Percentiles rank a stretch among this genome's conserved stretches.
These are phyloP conservation scores for Parambassis ranga DNA, from an alignment of 2,797 vertebrate species.

Conservation along the genomic window DNA sequence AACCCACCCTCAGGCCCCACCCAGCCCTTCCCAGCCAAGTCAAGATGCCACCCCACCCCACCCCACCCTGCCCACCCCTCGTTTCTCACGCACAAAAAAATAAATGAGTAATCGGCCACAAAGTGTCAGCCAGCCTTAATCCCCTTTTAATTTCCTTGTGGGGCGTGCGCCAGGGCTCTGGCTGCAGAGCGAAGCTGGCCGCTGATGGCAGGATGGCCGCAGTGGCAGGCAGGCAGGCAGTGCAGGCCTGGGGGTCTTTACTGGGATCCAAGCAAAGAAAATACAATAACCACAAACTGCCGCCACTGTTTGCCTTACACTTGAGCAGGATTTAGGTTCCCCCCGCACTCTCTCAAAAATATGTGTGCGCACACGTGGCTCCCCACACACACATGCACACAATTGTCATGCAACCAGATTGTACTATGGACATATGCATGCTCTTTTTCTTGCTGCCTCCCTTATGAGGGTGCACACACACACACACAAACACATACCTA, in stretches of 20 bases:
- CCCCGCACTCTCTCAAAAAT: slow-evolving; percentile 64
- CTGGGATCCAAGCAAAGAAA: slow-evolving; percentile 93
- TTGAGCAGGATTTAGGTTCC: slow-evolving; percentile 94
- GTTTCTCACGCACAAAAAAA: slow-evolving; percentile 58
- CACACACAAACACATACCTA: slow-evolving; percentile 55
- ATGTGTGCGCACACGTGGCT: slow-evolving; percentile 33
- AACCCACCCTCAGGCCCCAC: slow-evolving; percentile 20
- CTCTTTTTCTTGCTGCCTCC: slow-evolving; percentile 41
- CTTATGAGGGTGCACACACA: slow-evolving; percentile 29
- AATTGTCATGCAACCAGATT: slow-evolving; percentile 52
- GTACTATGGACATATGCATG: slow-evolving; percentile 58
- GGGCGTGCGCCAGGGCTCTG: slow-evolving; percentile 86
- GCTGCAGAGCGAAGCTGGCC: slow-evolving; percentile 84
- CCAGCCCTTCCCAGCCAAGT: slow-evolving; percentile 48
- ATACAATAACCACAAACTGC: slow-evolving; percentile 96
- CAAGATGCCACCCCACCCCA: slow-evolving; percentile 45
- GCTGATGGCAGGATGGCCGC: slow-evolving; percentile 84
- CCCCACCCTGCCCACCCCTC: no score
- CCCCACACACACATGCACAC: slow-evolving; percentile 19
- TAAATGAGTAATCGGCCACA: slow-evolving; percentile 81
- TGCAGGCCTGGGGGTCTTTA: slow-evolving; percentile 96
- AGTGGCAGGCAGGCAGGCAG: slow-evolving; percentile 84
- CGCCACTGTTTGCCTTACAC: slow-evolving; percentile 98
- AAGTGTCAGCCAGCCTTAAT: slow-evolving; percentile 84
- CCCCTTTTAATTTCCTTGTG: slow-evolving; percentile 99